phyloP scores from a whole-genome alignment of 2,888 invertebrate species.

The Bursaphelenchus okinawaensis region DNA sequence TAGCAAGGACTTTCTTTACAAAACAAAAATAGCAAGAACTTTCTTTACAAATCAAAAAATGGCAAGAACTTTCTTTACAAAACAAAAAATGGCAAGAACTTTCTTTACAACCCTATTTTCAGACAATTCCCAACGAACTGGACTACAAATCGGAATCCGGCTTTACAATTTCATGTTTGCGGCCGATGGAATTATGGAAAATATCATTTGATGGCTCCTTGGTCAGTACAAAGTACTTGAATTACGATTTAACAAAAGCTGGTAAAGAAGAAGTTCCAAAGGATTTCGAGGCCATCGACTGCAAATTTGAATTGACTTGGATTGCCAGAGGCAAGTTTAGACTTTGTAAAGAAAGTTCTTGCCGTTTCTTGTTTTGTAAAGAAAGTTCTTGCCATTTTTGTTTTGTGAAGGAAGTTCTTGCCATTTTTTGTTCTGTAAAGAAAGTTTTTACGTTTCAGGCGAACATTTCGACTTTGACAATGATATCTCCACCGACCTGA shows the following conservation, averaged over 20 bases:
- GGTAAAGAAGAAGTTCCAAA: not conserved
- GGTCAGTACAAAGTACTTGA: conserved; percentile 16
- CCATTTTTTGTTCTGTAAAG: no score
- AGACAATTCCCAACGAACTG: conserved; percentile 30
- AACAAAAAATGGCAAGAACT: not conserved
- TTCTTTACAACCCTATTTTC: conserved; percentile 8
- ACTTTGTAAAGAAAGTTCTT: no score
- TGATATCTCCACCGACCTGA: conserved; percentile 67
- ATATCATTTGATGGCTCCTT: conserved; percentile 69
- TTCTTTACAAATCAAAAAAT: no score
- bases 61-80: no score
- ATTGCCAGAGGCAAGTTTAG: conserved; percentile 15
- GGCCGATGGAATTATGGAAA: conserved; percentile 73
- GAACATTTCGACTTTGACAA: conserved; percentile 72
- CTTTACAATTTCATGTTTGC: conserved; percentile 66
- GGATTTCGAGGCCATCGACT: not conserved
- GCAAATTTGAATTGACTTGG: conserved; percentile 21
- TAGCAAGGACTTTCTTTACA: no score
- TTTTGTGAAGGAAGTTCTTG: no score
- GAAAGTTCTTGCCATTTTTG: no score
- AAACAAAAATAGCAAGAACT: no score
- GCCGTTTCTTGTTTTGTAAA: no score
- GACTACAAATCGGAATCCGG: conserved; percentile 68
- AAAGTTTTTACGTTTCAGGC: no score
- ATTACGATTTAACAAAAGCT: conserved; percentile 15